A percentile compares a stretch with the other conserved stretches of the same genome.
phyloP scores from a whole-genome alignment of 2,888 invertebrate genomes.

The Zygaena filipendulae region DNA sequence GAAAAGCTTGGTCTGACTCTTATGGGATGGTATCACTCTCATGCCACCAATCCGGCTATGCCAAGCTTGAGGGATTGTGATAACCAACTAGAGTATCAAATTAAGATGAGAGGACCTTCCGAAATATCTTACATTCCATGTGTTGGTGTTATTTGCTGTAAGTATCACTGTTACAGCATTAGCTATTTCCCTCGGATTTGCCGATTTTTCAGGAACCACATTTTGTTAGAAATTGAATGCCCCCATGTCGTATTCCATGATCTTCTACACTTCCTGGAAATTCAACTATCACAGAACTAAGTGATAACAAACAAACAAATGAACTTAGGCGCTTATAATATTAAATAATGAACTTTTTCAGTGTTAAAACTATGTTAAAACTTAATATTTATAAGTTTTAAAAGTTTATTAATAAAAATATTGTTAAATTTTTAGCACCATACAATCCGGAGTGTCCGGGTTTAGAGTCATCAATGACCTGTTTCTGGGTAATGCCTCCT shows the following conservation, averaged over 20 bases:
- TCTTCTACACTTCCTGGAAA: too few relatives aligned
- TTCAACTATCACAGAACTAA: too few relatives aligned
- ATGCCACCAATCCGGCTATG: slow-evolving; percentile 87
- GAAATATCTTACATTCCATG: slow-evolving; percentile 95
- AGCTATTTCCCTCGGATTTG: too few relatives aligned
- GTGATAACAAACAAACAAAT: too few relatives aligned
- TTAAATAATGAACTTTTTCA: neutral
- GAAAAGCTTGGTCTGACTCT: slow-evolving; percentile 83
- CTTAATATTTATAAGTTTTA: too few relatives aligned
- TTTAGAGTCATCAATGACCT: slow-evolving; percentile 83
- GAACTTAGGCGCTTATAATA: too few relatives aligned
- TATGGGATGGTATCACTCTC: slow-evolving; percentile 97
- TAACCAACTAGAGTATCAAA: slow-evolving; percentile 93
- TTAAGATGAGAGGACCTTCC: slow-evolving; percentile 91
- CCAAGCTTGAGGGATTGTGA: slow-evolving; percentile 91
- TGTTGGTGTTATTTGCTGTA: slow-evolving; percentile 92
- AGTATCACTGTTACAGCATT: slow-evolving; percentile 62
- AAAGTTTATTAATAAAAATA: too few relatives aligned
- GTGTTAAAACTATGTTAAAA: too few relatives aligned
- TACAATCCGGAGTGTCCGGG: slow-evolving; percentile 84
- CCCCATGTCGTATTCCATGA: too few relatives aligned
- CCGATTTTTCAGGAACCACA: slow-evolving; percentile 3
- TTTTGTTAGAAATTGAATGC: neutral
- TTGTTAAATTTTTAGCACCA: slow-evolving; percentile 82
- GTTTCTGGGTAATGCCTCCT: slow-evolving; percentile 97